These are phyloP conservation scores for Idaea aversata DNA, from an alignment of 2,888 invertebrate species.

Conservation along the genomic window DNA sequence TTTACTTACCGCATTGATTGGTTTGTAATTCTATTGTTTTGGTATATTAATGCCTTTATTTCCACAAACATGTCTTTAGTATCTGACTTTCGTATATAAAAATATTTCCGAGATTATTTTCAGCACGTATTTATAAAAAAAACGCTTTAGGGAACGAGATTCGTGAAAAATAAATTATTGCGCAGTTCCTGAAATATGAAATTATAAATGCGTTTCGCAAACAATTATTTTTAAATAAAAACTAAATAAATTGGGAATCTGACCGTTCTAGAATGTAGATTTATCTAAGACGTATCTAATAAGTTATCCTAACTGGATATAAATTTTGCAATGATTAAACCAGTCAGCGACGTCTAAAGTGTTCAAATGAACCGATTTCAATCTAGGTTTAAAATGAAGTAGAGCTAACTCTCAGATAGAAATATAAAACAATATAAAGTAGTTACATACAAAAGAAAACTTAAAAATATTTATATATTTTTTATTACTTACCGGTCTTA, in stretches of 20 bases:
- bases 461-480: background rate
- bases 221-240: background rate
- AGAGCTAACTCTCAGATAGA: too few species aligned
- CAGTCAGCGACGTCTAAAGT: background rate
- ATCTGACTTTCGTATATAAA: background rate
- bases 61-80: background rate
- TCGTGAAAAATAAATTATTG: background rate
- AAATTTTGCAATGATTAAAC: background rate
- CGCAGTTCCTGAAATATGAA: background rate
- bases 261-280: too few species aligned
- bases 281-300: too few species aligned
- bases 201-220: background rate
- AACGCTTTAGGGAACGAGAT: background rate
- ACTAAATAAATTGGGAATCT: background rate
- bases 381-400: too few species aligned
- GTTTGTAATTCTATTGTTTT: conserved; percentile 14
- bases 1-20: conserved; percentile 1
- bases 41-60: conserved; percentile 19
- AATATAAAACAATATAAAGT: background rate
- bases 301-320: too few species aligned
- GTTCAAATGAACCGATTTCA: too few species aligned
- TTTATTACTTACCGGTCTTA: background rate
- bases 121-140: background rate
- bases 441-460: background rate
- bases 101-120: background rate